Base-by-base conservation (phyloP, 2,888 invertebrate genomes). In the Phoronis australis region DNA sequence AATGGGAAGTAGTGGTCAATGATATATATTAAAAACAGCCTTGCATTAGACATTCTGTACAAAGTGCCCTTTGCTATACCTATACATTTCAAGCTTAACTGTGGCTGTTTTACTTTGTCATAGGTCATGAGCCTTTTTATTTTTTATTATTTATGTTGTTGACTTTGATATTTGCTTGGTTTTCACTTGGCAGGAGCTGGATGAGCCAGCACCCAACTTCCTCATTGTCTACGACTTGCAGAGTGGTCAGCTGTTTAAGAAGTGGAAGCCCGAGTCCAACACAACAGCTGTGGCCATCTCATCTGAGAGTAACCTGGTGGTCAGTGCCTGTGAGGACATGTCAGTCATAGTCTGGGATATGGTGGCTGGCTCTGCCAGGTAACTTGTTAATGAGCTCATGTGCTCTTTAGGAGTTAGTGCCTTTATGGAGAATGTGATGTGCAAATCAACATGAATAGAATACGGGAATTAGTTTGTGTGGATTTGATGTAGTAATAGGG, bases 161-260 rank as follows among this genome's bases (percentile, higher is more conserved):
- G 15, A 18, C 6, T 15, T 18, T 12, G 20, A 9, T 15, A 39
- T 9, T 39, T 39, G 18, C 6, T 15, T n/a, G 9, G 18, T 27
- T 35, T 20, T 1, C 9, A 23, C 4, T 20, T 46, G 21, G 3
- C 54, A 65, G 65, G 64, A 63, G 42, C 40, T 63, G 35, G 57
- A 59, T 23, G 56, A 52, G 20, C 42, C 51, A 2, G 44, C 50
- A 3, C 57, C 90, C 0, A 90, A 90, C 80, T 91, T 90, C 79
- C 88, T 91, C 48, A 88, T 90, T 45, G 90, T 91, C 42, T 91
- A 91, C 76, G 91, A 92, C 79, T 81, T 92, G 42, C 88, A 88
- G 77, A 90, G 89, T 56, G 91, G 91, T 47, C 90, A 90, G 0
- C 76, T 91, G 61, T 91, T 91, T 80, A 90, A 90, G 78, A 91